Evolutionary conservation across 2,888 invertebrate genomes (phyloP), one percentile per base, ranked within the genome.

Genomic region (Drosophila ustulata): DNA sequence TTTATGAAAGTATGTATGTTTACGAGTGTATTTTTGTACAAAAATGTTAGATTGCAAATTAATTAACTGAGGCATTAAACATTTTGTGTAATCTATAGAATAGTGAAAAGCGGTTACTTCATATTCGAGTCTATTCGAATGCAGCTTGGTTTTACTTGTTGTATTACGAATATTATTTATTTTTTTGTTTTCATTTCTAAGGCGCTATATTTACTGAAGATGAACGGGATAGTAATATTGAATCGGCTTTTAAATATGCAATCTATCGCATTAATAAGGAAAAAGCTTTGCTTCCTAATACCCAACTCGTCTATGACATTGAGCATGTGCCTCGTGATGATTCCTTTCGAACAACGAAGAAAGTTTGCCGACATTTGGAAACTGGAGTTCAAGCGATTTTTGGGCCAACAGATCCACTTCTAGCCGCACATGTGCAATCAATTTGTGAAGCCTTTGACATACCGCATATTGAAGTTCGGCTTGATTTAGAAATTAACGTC

Each of bases 181-280:
- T 18, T 18, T 41, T 2, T 26, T 26, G 3, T 18, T 49, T 23
- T 2, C 11, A 30, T 41, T 13, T 8, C 23, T 9, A 25, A 98
- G 98, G 98, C 89, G 98, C 98, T 46, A 96, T 98, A 78, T 98
- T 98, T 93, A 96, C 97, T 0, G 97, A 97, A 89, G 97, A 98
- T 87, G 96, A 97, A 73, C 95, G 96, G 72, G 97, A 97, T 77
- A 96, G 96, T 78, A 96, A 96, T 73, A 95, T 96, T 0, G 98
- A 98, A 92, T 93, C 97, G 78, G 98, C 98, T 1, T 98, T 98
- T 93, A 98, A 98, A 90, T 98, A 98, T 93, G 98, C 98, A 6
- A 97, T 98, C 11, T 97, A 98, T 93, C 95, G 96, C 78, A 97
- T 98, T 90, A 98, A 98, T 93, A 96, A 97, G 89, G 97, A 98